Conservation (phyloP, 2,797 vertebrate species). For the Oreonectes daqikongensis region DNA sequence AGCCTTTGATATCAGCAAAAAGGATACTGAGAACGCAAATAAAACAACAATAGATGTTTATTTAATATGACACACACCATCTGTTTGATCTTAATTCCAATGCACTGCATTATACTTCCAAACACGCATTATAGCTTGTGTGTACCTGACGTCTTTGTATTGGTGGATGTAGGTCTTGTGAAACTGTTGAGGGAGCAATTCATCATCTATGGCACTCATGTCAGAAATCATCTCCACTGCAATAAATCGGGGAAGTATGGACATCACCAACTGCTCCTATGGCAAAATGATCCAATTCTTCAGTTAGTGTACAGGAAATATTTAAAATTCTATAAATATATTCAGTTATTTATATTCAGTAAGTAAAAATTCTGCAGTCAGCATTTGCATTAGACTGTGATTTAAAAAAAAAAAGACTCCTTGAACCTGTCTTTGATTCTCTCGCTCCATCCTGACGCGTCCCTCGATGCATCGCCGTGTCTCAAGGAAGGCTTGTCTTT, state of each 20-base stretch:
- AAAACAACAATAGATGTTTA: not conserved
- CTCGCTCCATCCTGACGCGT: slow-evolving; percentile 75
- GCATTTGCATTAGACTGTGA: not conserved
- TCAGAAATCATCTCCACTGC: slow-evolving; percentile 69
- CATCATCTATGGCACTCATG: slow-evolving; percentile 72
- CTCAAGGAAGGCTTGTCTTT: slow-evolving; percentile 79
- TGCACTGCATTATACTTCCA: too few relatives aligned
- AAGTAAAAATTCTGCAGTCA: not conserved
- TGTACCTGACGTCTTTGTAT: slow-evolving; percentile 70
- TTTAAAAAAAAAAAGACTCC: not conserved
- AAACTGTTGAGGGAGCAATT: slow-evolving; percentile 69
- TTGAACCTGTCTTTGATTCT: slow-evolving; percentile 80
- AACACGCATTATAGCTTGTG: too few relatives aligned
- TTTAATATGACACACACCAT: not conserved
- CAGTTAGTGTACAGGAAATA: not conserved
- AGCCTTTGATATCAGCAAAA: slow-evolving; percentile 82
- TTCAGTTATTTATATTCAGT: not conserved
- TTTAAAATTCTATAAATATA: not conserved
- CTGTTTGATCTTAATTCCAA: not conserved
- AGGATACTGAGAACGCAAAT: slow-evolving; percentile 70
- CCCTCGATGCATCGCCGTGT: slow-evolving; percentile 78
- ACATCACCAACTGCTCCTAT: slow-evolving; percentile 71
- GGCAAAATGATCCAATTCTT: not conserved
- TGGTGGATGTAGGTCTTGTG: slow-evolving; percentile 69
- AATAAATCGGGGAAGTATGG: slow-evolving; percentile 69